Evolutionary conservation across 2,888 invertebrate species (phyloP), one percentile per base, ranked within the genome.

Genomic region (Caradrina kadenii): DNA sequence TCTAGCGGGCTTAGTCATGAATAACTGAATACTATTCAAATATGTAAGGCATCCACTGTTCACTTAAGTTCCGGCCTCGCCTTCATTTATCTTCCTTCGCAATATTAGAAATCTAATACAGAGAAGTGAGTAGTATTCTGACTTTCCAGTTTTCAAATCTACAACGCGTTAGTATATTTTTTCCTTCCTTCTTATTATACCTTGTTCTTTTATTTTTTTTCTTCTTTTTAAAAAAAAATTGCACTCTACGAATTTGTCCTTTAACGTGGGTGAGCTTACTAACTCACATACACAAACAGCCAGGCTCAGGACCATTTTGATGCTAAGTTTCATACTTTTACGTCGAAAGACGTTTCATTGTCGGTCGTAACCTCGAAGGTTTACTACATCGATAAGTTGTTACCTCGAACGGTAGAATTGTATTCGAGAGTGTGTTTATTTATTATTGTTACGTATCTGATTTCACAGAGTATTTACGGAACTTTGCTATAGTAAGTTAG

Each of bases 21-120:
- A 69, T 73, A 77, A 73, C 52, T 69, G 53, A 77, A 65, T 45
- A 63, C 64, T 74, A 49, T 67, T 78, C 66, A 78, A 66, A 74
- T 69, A 69, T 67, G 74, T 67, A 69, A 69, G 60, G 31, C 58
- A 59, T 74, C 21, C 52, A 62, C 31, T 64, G 66, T 62, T 74
- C 70, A 78, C 78, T 69, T 77, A 68, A 39, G 62, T 68, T 73
- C 59, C 39, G 22, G 10, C 62, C 60, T 3, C 55, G 53, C 48
- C 64, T 63, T 58, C 56, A 73, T 73, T 78, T 69, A 69, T 78
- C 73, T 73, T 66, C 13, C 19, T 63, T 19, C 11, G 42, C 52
- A 48, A 50, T 77, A 65, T 69, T 63, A 69, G 21, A 60, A 63
- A 66, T 54, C 45, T 59, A 73, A 68, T 74, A 45, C 21, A 7